Base-by-base conservation (phyloP, 1,140 invertebrate species). In the Scaptomyza graminum region DNA sequence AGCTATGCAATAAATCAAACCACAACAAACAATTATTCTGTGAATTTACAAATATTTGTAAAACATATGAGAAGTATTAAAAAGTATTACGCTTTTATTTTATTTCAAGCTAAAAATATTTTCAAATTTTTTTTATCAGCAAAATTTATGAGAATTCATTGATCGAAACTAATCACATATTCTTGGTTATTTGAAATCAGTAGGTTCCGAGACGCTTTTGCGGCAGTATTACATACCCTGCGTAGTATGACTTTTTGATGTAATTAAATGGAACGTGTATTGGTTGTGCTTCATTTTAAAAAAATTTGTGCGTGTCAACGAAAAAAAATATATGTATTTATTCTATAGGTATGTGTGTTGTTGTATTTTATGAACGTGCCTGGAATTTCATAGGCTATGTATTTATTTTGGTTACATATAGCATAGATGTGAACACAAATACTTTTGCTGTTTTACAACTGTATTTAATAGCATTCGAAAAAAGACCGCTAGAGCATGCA, bases 211-310 rank as follows among this genome's bases (percentile, higher is more conserved):
- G 44, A 52, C 25, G 15, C 5, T 22, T 64, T 55, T 37, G 6
- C 22, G n/a, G 15, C 13, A 47, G 34, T 18, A 54, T 63, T 16
- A 56, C 3, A 34, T 34, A 22, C 15, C 22, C 63, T 54, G 13
- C 22, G 13, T 5, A 6, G 28, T 31, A 31, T 31, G 3, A 3
- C 5, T 62, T 73, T 83, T 76, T 67, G 78, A 79, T 83, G 66
- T 79, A 83, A 83, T 79, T 83, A 79, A 83, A 69, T 59, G 57
- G 62, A 73, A 76, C 79, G 80, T 83, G 72, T 72, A 69, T 51
- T 76, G 79, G 67, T 68, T 82, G 43, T 12, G 41, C 55, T 52
- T 65, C 65, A 63, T 18, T 60, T 69, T 69, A 55, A 80, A 43
- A 67, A 22, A 68, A 73, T 22, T 43, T 65, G 18, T 28, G 60